phyloP scores from a whole-genome alignment of 2,888 invertebrate genomes.

The Synanthedon myopaeformis region DNA sequence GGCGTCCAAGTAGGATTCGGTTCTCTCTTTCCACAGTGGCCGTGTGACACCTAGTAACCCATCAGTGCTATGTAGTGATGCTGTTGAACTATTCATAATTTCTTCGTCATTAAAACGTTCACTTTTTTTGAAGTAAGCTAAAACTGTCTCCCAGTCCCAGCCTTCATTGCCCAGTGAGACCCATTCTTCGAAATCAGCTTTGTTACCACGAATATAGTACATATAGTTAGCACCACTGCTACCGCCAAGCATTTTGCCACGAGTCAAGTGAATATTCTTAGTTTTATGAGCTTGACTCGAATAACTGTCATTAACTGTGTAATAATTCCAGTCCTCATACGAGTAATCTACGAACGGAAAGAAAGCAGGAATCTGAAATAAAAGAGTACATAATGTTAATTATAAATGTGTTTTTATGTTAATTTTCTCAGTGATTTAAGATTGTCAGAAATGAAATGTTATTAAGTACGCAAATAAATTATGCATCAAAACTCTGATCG shows the following conservation, averaged over 20 bases:
- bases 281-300: slow-evolving; percentile 25
- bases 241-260: slow-evolving; percentile 77
- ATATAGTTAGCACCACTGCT: slow-evolving; percentile 75
- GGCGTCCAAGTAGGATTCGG: slow-evolving; percentile 35
- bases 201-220: slow-evolving; percentile 75
- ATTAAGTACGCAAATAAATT: too few species aligned
- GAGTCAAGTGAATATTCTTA: slow-evolving; percentile 43
- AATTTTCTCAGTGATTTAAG: too few species aligned
- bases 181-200: slow-evolving; percentile 78
- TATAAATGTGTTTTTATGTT: too few species aligned
- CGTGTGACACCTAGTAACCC: slow-evolving; percentile 26
- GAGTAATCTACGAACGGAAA: slow-evolving; percentile 20
- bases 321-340: slow-evolving; percentile 30
- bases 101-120: slow-evolving; percentile 17
- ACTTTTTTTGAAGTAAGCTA: slow-evolving; percentile 33
- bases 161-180: slow-evolving; percentile 70
- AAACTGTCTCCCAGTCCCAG: slow-evolving; percentile 32
- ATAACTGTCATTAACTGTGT: slow-evolving; percentile 26
- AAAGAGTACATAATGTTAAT: too few species aligned
- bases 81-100: slow-evolving; percentile 23
- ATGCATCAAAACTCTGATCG: too few species aligned
- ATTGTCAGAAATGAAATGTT: too few species aligned
- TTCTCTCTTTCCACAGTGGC: slow-evolving; percentile 31
- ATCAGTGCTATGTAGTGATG: slow-evolving; percentile 23
- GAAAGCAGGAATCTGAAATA: slow-evolving; percentile 33